Conservation (phyloP, 2,888 invertebrate species). For the Aleiodes leptofemur region DNA sequence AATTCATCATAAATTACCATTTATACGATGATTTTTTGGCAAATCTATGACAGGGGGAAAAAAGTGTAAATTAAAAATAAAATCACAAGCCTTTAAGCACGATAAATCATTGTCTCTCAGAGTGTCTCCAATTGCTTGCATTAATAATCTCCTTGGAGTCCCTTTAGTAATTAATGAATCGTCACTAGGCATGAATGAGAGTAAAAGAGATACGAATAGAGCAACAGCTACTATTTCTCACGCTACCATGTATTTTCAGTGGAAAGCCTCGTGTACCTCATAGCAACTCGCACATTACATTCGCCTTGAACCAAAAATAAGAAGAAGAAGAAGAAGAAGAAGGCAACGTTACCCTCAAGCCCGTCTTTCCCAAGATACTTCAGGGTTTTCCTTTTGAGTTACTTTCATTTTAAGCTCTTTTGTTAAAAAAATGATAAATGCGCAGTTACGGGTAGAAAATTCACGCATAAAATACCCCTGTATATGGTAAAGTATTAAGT, state of each 20-base stretch:
- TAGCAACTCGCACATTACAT: slow-evolving; percentile 9
- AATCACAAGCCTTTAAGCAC: too few species aligned
- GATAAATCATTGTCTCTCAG: slow-evolving; percentile 33
- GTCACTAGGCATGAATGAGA: slow-evolving; percentile 1
- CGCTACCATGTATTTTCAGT: slow-evolving; percentile 5
- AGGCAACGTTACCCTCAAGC: background rate
- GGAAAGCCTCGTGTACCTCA: slow-evolving; percentile 28
- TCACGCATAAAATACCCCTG: background rate
- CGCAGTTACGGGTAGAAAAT: background rate
- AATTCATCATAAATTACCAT: background rate
- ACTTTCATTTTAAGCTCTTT: slow-evolving; percentile 21
- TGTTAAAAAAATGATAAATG: slow-evolving; percentile 40
- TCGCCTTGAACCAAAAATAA: background rate
- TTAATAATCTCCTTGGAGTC: slow-evolving; percentile 41
- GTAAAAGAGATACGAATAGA: slow-evolving; percentile 1
- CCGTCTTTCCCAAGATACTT: too few species aligned
- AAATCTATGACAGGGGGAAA: too few species aligned
- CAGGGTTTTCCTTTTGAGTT: too few species aligned
- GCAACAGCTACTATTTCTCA: slow-evolving; percentile 28
- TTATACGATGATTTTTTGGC: background rate
- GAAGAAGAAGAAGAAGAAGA: background rate
- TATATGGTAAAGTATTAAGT: slow-evolving; percentile 40
- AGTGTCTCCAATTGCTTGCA: slow-evolving; percentile 16
- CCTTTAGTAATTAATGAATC: slow-evolving; percentile 41
- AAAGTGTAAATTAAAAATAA: too few species aligned